A percentile compares a stretch with the other conserved stretches of the same genome.
Evolutionary conservation across 2,797 vertebrate species (phyloP).

Genomic region (Toxotes lorentzi): DNA sequence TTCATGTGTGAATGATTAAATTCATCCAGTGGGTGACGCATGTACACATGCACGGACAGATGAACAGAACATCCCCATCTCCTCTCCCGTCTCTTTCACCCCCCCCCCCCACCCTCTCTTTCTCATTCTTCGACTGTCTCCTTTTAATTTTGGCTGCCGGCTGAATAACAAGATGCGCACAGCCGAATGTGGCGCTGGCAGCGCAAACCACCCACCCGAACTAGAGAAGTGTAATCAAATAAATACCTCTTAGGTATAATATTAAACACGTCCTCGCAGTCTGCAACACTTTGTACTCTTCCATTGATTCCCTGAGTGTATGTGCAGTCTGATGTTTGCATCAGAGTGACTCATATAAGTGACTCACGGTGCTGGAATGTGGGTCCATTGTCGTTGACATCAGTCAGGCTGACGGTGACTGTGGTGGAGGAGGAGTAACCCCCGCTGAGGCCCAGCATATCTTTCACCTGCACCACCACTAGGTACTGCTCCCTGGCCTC

Average conservation of each 20-base stretch:
- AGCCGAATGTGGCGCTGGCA: slow-evolving; percentile 37
- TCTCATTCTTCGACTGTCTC: slow-evolving; percentile 42
- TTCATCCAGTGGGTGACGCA: slow-evolving; percentile 66
- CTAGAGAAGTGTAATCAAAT: slow-evolving; percentile 55
- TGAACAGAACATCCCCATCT: slow-evolving; percentile 30
- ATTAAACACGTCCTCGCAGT: slow-evolving; percentile 63
- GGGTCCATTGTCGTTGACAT: slow-evolving; percentile 96
- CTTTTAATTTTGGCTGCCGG: slow-evolving; percentile 68
- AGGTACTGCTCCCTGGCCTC: slow-evolving; percentile 91
- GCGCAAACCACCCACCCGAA: slow-evolving; percentile 53
- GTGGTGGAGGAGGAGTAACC: slow-evolving; percentile 91
- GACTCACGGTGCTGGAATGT: slow-evolving; percentile 94
- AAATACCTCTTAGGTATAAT: slow-evolving; percentile 67
- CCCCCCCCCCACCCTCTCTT: neutral
- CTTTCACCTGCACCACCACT: slow-evolving; percentile 94
- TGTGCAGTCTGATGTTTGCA: slow-evolving; percentile 34
- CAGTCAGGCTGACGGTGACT: slow-evolving; percentile 91
- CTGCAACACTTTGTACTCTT: slow-evolving; percentile 42
- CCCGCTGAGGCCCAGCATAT: slow-evolving; percentile 92
- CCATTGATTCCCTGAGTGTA: slow-evolving; percentile 52
- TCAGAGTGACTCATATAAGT: slow-evolving; percentile 32
- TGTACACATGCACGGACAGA: slow-evolving; percentile 32
- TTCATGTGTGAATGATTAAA: slow-evolving; percentile 82
- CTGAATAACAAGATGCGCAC: slow-evolving; percentile 40
- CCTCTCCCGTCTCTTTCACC: slow-evolving; percentile 23